Percentiles rank a stretch among this genome's conserved stretches.
Evolutionary conservation across 64 coral and sea anemone genomes (phyloP).

Genomic region (Acropora tenuis): DNA sequence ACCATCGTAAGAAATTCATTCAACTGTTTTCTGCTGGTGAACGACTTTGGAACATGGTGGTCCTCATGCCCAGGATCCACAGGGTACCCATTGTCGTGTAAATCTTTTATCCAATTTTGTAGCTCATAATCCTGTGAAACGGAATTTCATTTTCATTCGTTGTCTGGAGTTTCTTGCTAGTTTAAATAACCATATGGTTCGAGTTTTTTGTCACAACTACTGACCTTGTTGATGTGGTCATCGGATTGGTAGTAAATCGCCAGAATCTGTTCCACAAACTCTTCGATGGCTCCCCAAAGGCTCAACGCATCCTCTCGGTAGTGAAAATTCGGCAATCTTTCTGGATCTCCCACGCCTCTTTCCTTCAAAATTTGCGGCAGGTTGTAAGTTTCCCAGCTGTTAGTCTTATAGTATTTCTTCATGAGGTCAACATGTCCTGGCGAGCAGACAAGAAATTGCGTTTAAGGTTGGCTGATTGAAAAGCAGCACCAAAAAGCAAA

Average conservation of each 20-base stretch:
- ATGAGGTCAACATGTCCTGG: slow-evolving; percentile 63
- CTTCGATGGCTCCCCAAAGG: slow-evolving; percentile 60
- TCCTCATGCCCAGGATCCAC: slow-evolving; percentile 53
- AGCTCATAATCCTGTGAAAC: slow-evolving; percentile 59
- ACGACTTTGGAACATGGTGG: slow-evolving; percentile 59
- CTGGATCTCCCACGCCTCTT: slow-evolving; percentile 67
- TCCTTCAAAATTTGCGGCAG: slow-evolving; percentile 61
- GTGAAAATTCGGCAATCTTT: slow-evolving; percentile 83
- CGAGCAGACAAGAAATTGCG: not conserved
- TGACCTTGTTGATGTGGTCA: slow-evolving; percentile 52
- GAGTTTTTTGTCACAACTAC: not conserved
- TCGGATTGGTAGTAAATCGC: slow-evolving; percentile 54
- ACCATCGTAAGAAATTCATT: slow-evolving; percentile 54
- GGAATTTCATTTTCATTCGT: no score
- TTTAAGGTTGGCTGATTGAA: not conserved
- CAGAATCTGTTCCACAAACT: slow-evolving; percentile 64
- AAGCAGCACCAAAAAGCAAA: no score
- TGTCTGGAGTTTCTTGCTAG: no score
- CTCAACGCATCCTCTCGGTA: slow-evolving; percentile 85
- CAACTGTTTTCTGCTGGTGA: slow-evolving; percentile 57
- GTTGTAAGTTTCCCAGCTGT: slow-evolving; percentile 76
- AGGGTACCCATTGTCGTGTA: slow-evolving; percentile 76
- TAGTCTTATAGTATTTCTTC: slow-evolving; percentile 72
- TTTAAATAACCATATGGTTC: no score
- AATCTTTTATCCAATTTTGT: slow-evolving; percentile 80